Conservation (phyloP, 2,888 invertebrate genomes). For the Oscheius sp. region DNA sequence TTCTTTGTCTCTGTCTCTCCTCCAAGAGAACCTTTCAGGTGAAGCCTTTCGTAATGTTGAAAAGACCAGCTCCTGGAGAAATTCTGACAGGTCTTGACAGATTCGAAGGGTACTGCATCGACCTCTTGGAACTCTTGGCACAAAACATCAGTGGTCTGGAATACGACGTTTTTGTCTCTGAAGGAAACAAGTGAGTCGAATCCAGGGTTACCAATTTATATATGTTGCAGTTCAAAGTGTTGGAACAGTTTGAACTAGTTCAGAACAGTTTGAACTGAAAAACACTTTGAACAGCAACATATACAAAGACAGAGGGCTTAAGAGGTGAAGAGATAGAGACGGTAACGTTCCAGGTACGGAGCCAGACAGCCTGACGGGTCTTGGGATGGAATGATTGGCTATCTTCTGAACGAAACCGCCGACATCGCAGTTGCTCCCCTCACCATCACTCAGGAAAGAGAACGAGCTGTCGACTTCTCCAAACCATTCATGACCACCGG, state of each 20-base stretch:
- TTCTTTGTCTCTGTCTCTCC: background rate
- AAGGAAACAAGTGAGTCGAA: slow-evolving; percentile 69
- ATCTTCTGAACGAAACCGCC: slow-evolving; percentile 79
- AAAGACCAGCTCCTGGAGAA: slow-evolving; percentile 76
- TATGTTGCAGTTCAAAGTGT: no score
- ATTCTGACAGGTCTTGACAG: slow-evolving; percentile 66
- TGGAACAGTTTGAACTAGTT: no score
- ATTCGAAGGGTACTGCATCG: slow-evolving; percentile 76
- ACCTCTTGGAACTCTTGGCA: slow-evolving; percentile 74
- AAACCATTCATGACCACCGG: slow-evolving; percentile 95
- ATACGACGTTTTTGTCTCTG: slow-evolving; percentile 71
- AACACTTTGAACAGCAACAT: no score
- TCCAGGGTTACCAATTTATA: background rate
- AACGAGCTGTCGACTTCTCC: slow-evolving; percentile 94
- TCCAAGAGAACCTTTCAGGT: slow-evolving; percentile 78
- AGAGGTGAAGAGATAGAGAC: no score
- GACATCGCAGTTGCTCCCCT: slow-evolving; percentile 94
- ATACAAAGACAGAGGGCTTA: no score
- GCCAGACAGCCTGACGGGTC: slow-evolving; percentile 58
- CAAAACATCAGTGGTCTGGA: slow-evolving; percentile 62
- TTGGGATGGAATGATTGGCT: slow-evolving; percentile 74
- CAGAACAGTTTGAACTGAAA: no score
- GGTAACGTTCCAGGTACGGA: slow-evolving; percentile 42
- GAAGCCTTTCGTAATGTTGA: slow-evolving; percentile 88
- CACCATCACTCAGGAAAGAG: slow-evolving; percentile 89